phyloP scores from a whole-genome alignment of 2,113 vertebrate species.

The Dicerorhinus sumatrensis region DNA sequence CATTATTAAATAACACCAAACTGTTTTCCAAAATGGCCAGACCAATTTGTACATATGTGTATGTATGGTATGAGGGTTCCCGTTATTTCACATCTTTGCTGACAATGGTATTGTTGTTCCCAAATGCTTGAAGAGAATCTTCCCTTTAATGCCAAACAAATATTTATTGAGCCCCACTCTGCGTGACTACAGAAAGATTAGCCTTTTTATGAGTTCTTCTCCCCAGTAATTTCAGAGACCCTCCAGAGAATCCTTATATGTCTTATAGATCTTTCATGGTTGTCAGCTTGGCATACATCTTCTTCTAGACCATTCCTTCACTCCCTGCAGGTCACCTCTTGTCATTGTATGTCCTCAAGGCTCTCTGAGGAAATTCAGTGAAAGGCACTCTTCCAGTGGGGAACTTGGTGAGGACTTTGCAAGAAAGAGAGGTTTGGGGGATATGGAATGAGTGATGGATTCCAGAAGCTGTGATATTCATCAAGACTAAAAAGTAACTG shows the following conservation, averaged over 20 bases:
- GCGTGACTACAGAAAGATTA: neutral
- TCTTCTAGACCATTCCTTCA: neutral
- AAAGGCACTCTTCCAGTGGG: neutral
- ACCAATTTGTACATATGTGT: neutral
- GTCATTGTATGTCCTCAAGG: neutral
- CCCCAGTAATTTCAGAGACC: neutral
- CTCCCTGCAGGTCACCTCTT: neutral
- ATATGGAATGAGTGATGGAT: neutral
- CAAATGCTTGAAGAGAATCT: neutral
- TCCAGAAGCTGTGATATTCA: neutral
- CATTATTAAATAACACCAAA: neutral
- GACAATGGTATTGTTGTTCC: neutral
- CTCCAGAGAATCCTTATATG: neutral
- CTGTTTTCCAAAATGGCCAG: neutral
- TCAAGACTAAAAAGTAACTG: neutral
- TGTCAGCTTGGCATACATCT: neutral
- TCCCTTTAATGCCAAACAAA: neutral
- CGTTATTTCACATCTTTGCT: neutral
- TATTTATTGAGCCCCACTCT: neutral
- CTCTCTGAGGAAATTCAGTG: neutral
- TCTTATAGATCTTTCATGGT: neutral
- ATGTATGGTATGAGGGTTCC: neutral
- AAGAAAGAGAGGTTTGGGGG: neutral
- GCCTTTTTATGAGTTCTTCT: neutral
- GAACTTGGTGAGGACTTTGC: neutral